Evolutionary conservation across 2,797 vertebrate species (phyloP), one percentile per base, ranked within the genome.

Genomic region (Coregonus sp.): DNA sequence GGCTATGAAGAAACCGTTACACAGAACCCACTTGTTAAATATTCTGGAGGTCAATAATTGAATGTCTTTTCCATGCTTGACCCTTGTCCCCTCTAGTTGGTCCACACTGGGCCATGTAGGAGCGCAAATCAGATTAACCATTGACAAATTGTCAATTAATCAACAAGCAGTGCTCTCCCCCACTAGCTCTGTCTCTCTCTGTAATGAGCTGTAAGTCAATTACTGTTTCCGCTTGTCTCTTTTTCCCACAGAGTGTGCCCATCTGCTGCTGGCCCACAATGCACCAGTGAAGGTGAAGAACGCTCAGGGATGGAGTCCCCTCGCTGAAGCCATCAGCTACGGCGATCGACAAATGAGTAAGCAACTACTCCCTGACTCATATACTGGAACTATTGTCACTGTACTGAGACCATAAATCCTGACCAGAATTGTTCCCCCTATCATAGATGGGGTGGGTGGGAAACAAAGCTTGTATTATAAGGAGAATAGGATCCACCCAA

Each of bases 211-310:
- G 5, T 35, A 29, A 51, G 51, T 25, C n/a, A 80, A 61, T 79
- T 56, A 70, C 50, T 47, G 20, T 50, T 80, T 71, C 35, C 14
- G 54, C 33, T 47, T n/a, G 12, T 50, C 29, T 81, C 31, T 73
- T 82, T n/a, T 86, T 90, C 79, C 80, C 76, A 4, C 92, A 99
- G 98, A 99, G 91, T 99, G 98, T 93, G 97, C 98, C 75, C 98
- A 99, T 92, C 92, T 99, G 90, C 96, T 99, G 84, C 94, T 99
- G 93, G 98, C 98, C 92, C 98, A 99, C 85, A 99, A 99, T 87
- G 98, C 98, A 92, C 97, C 97, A 50, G 98, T 99, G 79, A 99
- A 99, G 94, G 98, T 99, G 94, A 99, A 99, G 94, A 99, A 99
- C 3, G 97, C 98, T 96, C 98, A 99, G 95, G 98, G 98, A 93